These are phyloP conservation scores for Microcaecilia unicolor DNA, from an alignment of 2,797 vertebrate species.

Conservation along the genomic window DNA sequence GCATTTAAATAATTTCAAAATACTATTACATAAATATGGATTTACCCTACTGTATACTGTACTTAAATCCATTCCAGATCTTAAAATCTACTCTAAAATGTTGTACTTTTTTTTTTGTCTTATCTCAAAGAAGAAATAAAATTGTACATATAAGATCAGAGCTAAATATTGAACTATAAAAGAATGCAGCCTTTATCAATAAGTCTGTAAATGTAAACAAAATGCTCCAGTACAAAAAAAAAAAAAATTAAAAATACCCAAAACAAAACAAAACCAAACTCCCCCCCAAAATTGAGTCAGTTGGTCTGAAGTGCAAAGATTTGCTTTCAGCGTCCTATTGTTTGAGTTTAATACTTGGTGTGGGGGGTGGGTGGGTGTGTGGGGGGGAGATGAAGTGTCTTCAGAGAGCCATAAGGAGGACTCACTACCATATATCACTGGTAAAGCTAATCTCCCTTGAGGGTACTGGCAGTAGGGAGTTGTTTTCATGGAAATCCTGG, in stretches of 20 bases:
- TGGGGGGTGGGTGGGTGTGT: too few species aligned
- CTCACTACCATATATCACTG: constrained; percentile 92
- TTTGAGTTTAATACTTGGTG: constrained; percentile 28
- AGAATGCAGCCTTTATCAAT: constrained; percentile 30
- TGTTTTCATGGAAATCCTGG: constrained; percentile 75
- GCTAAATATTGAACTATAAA: constrained; percentile 45
- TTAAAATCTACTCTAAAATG: constrained; percentile 40
- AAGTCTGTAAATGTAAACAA: constrained; percentile 52
- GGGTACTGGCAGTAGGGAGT: constrained; percentile 73
- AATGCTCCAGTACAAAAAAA: constrained; percentile 57
- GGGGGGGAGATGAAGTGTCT: constrained; percentile 31
- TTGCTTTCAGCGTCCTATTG: constrained; percentile 28
- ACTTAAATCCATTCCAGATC: constrained; percentile 23
- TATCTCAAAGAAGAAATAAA: constrained; percentile 44
- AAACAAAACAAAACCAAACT: too few species aligned
- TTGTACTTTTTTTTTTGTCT: constrained; percentile 1
- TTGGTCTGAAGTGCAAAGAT: constrained; percentile 35
- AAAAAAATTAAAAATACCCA: too few species aligned
- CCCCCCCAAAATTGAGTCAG: constrained; percentile 42
- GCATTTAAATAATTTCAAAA: constrained; percentile 25
- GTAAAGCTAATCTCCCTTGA: constrained; percentile 80
- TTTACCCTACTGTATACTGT: constrained; percentile 19
- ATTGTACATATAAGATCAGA: constrained; percentile 45
- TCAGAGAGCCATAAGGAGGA: constrained; percentile 42
- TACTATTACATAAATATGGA: constrained; percentile 29